Base-by-base conservation (phyloP, 2,797 vertebrate species). In the Margarornis squamiger region DNA sequence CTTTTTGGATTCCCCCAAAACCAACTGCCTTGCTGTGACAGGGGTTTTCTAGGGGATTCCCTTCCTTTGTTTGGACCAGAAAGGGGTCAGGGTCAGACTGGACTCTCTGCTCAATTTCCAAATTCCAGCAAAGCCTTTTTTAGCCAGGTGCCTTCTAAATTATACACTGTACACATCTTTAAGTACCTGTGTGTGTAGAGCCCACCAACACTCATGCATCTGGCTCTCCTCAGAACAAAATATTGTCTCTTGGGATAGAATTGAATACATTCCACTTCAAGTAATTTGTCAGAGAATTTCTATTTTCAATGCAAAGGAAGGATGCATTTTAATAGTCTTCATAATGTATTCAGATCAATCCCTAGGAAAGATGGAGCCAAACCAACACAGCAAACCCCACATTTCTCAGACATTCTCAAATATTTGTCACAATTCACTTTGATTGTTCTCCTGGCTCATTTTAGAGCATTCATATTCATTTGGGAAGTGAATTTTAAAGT, bases 221-320 rank as follows among this genome's bases (percentile, higher is more conserved):
- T 92, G 86, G 7, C n/a, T 94, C 81, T 86, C 41, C 63, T 74
- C 55, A 82, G 79, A 88, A 79, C 55, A 89, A 85, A 94, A 81
- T 57, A 8, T n/a, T 80, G 12, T 79, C 63, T 86, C 71, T 66
- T 43, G 41, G 76, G 81, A 57, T 73, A 24, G 59, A 86, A 86
- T 12, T n/a, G 46, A 92, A 90, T 36, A 54, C 49, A 38, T 81
- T 92, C 26, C 24, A 48, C 70, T 91, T 80, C 29, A 79, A 87
- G 73, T 49, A 58, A 88, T 95, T 92, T 92, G 61, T 63, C 65
- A 94, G 65, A 73, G 14, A 89, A 85, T 74, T 89, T n/a, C 22
- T 21, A 32, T 87, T 87, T 93, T 89, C 85, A 65, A 59, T 79
- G 51, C 45, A 70, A 87, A 91, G 38, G 22, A 87, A 13, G 30